Evolutionary conservation across 2,888 invertebrate species (phyloP), one percentile per base, ranked within the genome.

Genomic region (Ceramica pisi): DNA sequence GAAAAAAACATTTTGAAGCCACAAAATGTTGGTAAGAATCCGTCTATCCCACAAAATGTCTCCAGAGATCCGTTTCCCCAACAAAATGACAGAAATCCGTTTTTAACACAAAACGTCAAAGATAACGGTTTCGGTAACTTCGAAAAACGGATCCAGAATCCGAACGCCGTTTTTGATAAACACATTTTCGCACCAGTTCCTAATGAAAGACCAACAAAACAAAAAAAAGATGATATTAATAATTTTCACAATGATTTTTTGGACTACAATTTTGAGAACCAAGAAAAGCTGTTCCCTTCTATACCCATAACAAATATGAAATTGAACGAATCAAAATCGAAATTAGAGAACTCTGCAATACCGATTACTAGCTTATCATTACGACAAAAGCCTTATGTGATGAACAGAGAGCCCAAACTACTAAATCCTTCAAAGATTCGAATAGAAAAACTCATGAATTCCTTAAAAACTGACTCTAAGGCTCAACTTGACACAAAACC

Each of bases 401-500:
- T 2, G 1, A 46, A 1, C 55, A 65, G 1, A 21, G 26, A 68
- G 1, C 44, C 9, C 2, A 41, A 12, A 51, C n/a, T 46, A 14
- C 9, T 31, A 56, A 75, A 41, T 3, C n/a, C 80, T 38, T 48
- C 65, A 9, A 68, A 64, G 9, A 1, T 14, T 3, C 38, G 57
- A 44, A 64, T 78, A 64, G 48, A 67, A 35, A 82, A 77, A 68
- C 68, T 74, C 0, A 50, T 74, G 0, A 59, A 5, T 7, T 31
- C n/a, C 2, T 8, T 73, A 14, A 68, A 62, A n/a, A 19, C 21
- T 23, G 41, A 71, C n/a, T 23, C 23, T 5, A 57, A 59, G 8
- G n/a, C 6, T 6, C n/a, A 26, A 19, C 7, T 41, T 14, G 63
- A 53, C 2, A 6, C 51, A 0, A 67, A 61, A 46, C 57, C 26